Evolutionary conservation across 2,113 vertebrate species (phyloP).

Genomic region (Percopsis transmontana): DNA sequence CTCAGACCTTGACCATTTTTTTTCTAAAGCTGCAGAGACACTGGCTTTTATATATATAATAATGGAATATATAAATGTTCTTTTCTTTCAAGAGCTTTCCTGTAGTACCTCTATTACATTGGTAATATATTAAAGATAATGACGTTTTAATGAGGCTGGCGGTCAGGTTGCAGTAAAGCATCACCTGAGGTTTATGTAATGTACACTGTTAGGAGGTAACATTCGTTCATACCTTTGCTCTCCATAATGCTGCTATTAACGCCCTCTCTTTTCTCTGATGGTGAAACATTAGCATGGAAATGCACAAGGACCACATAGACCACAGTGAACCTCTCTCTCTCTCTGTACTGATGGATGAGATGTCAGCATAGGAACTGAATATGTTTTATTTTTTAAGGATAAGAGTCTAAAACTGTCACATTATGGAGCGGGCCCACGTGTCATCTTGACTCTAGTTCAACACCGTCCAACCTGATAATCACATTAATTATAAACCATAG

Average conservation of each 20-base stretch:
- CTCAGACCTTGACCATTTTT: constrained; percentile 4
- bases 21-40: constrained; percentile 6
- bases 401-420: constrained; percentile 37
- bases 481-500: constrained; percentile 68
- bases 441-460: constrained; percentile 55
- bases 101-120: constrained; percentile 23
- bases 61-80: too few species aligned
- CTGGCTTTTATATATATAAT: too few species aligned
- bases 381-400: neutral
- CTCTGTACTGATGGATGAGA: constrained; percentile 44
- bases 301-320: too few species aligned
- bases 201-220: constrained; percentile 54
- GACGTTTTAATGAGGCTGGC: constrained; percentile 60
- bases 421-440: constrained; percentile 25
- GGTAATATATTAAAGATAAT: constrained; percentile 53
- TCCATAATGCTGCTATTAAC: constrained; percentile 24
- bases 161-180: constrained; percentile 46
- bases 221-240: constrained; percentile 24
- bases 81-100: constrained; percentile 20
- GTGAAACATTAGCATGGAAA: constrained; percentile 29
- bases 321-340: constrained; percentile 3
- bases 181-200: constrained; percentile 59
- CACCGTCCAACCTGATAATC: constrained; percentile 59
- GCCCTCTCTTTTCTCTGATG: constrained; percentile 11
- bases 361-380: constrained; percentile 26